A percentile compares a stretch with the other conserved stretches of the same genome.
Evolutionary conservation across 2,113 vertebrate species (phyloP).

Genomic region (Nyctibius bracteatus): DNA sequence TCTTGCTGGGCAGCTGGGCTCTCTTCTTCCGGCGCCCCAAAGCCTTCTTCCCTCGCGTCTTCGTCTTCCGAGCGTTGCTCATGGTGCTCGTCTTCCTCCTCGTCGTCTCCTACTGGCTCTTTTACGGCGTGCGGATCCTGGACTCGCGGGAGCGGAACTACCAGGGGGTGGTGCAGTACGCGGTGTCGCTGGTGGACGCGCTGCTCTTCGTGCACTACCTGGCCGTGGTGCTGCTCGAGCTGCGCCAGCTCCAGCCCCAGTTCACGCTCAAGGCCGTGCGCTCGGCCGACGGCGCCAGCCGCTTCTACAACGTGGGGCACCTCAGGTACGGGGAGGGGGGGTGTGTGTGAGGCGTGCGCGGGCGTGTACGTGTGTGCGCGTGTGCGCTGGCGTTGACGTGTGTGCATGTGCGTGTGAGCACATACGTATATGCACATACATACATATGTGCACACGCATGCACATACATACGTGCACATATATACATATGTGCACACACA

Average conservation of each 20-base stretch:
- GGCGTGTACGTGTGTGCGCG: rapidly evolving
- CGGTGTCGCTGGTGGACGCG: slow-evolving; percentile 87
- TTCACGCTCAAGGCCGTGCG: slow-evolving; percentile 92
- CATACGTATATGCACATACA: too few relatives aligned
- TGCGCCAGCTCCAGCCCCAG: slow-evolving; percentile 89
- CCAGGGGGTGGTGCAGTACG: slow-evolving; percentile 88
- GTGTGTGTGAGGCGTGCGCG: too few relatives aligned
- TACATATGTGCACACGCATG: too few relatives aligned
- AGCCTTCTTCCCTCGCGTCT: slow-evolving; percentile 85
- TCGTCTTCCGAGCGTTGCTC: slow-evolving; percentile 85
- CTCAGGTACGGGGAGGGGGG: slow-evolving; percentile 75
- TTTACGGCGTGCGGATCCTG: slow-evolving; percentile 87
- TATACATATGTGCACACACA: too few relatives aligned
- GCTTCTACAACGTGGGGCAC: slow-evolving; percentile 90
- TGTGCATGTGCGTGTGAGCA: neutral
- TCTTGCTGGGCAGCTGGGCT: slow-evolving; percentile 91
- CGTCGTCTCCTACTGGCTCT: slow-evolving; percentile 90
- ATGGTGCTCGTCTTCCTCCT: slow-evolving; percentile 91
- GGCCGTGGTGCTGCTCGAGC: slow-evolving; percentile 88
- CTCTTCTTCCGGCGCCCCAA: slow-evolving; percentile 88
- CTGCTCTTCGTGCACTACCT: slow-evolving; percentile 92
- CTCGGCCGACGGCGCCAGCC: slow-evolving; percentile 87
- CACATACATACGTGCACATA: too few relatives aligned
- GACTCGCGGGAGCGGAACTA: slow-evolving; percentile 83
- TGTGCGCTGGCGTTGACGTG: too few relatives aligned